A percentile compares a stretch with the other conserved stretches of the same genome.
Conservation (phyloP, 2,797 vertebrate genomes). For the Lateolabrax maculatus region DNA sequence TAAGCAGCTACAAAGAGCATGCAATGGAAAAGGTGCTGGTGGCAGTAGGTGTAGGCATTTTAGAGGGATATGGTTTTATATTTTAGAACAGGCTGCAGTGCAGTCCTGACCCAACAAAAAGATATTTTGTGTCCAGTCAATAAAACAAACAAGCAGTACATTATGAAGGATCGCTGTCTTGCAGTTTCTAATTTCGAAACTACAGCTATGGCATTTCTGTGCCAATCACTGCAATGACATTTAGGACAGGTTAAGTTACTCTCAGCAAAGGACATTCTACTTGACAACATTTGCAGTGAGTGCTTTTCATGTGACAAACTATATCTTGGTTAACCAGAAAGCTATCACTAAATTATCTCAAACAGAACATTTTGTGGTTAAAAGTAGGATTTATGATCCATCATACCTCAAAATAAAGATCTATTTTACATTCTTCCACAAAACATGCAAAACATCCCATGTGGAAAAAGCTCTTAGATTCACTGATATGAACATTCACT, state of each 20-base stretch:
- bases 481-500: not conserved
- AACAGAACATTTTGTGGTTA: not conserved
- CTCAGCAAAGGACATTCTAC: not conserved
- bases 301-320: too few species aligned
- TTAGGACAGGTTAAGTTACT: constrained; percentile 55
- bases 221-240: constrained; percentile 45
- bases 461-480: not conserved
- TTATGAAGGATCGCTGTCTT: constrained; percentile 38
- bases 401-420: not conserved
- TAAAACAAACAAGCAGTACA: constrained; percentile 38
- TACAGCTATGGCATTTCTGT: constrained; percentile 31
- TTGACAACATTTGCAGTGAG: too few species aligned
- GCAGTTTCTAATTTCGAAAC: constrained; percentile 44
- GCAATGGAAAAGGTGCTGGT: constrained; percentile 23
- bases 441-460: not conserved
- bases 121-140: constrained; percentile 14
- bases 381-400: not conserved
- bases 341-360: too few species aligned
- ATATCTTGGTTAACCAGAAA: too few species aligned
- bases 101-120: not conserved
- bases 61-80: not conserved
- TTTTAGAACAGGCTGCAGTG: constrained; percentile 13
- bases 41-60: constrained; percentile 15
- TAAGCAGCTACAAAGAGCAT: constrained; percentile 1
- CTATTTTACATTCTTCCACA: not conserved